Evolutionary conservation across 2,113 vertebrate genomes (phyloP), one percentile per base, ranked within the genome.

Genomic region (Eulemur rufifrons): DNA sequence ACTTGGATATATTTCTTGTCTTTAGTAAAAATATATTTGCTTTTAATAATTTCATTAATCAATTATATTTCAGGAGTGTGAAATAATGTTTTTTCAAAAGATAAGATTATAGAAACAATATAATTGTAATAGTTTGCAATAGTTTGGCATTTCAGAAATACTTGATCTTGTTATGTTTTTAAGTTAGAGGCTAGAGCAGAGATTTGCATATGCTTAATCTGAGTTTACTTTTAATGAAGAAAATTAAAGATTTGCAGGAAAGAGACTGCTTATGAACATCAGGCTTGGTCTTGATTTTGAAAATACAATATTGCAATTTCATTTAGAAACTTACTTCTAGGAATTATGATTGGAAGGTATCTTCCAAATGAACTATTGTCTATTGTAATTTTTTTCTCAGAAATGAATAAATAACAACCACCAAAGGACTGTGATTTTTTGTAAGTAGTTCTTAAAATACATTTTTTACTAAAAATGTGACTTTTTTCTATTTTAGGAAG

Each of bases 401-500:
- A 73, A 92, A 56, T 82, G 45, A 95, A 37, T 95, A 66, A 50
- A 66, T 77, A 82, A 39, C 21, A 50, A n/a, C 39, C 71, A 42
- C 39, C 42, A 87, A 84, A 47, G 12, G 9, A 76, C 39, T 85
- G 23, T 59, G 20, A 74, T 8, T 56, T 21, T 76, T 52, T 29
- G 8, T 63, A 47, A 37, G 29, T 37, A 50, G 5, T 50, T 95
- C 42, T 90, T 18, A 68, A 92, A 88, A 61, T 81, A 50, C 2
- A n/a, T 10, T 50, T 76, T 77, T 92, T 63, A 86, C 74, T 96
- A 64, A 95, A 47, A 85, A 89, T 1, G 0, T 56, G 8, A 82
- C 25, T 96, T 93, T 82, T 6, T 77, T 42, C 54, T 66, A 47
- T 54, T 97, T 80, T 96, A 99, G 99, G 99, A 98, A 99, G 98